Conservation (phyloP, 2,797 vertebrate species). For the Alcedo quadribrachys region DNA sequence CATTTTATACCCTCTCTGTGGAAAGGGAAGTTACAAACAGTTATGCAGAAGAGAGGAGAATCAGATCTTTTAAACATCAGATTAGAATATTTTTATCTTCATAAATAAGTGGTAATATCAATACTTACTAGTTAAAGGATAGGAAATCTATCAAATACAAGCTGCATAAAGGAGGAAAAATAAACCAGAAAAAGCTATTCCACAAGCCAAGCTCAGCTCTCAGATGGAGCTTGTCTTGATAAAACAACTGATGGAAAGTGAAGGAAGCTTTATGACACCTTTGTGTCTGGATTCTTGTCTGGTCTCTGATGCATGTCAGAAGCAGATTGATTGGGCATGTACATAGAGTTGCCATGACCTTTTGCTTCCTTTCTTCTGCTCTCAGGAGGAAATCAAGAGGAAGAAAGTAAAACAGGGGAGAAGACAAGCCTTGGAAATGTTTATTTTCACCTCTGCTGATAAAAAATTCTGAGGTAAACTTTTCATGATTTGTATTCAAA, state of each 20-base stretch:
- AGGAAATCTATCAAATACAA: not conserved
- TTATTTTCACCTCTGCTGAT: not conserved
- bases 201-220: not conserved
- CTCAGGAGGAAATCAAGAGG: not conserved
- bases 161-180: not conserved
- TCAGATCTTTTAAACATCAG: not conserved
- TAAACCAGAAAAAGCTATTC: not conserved
- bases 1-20: not conserved
- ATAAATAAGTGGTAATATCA: not conserved
- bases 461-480: not conserved
- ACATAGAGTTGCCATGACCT: not conserved
- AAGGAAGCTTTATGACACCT: not conserved
- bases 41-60: not conserved
- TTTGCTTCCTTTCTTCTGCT: conserved; percentile 1
- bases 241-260: not conserved
- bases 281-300: not conserved
- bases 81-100: not conserved
- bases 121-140: not conserved
- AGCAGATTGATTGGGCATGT: not conserved
- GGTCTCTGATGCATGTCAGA: not conserved
- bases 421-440: not conserved
- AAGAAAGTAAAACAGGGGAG: not conserved
- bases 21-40: not conserved
- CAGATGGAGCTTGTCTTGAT: not conserved
- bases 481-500: not conserved